A percentile compares a stretch with the other conserved stretches of the same genome.
These are phyloP conservation scores for Sarcophaga rosellei DNA, from an alignment of 2,888 invertebrate species.

Conservation along the genomic window DNA sequence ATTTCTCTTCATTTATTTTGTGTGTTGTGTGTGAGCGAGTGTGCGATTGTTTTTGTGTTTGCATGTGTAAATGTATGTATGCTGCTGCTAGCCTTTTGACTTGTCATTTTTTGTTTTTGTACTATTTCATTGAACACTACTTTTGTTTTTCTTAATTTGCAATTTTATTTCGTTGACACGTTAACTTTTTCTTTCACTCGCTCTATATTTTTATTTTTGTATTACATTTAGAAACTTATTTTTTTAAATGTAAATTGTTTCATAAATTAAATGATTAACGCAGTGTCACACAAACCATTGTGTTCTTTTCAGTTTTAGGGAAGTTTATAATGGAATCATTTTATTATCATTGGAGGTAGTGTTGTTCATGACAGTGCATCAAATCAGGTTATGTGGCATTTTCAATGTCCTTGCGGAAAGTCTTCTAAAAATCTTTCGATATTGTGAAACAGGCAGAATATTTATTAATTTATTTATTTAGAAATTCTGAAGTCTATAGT, in stretches of 20 bases:
- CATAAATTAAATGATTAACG: neutral
- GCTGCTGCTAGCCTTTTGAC: neutral
- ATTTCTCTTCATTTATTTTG: neutral
- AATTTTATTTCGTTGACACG: constrained; percentile 53
- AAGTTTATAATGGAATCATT: too few relatives aligned
- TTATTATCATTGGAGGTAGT: too few relatives aligned
- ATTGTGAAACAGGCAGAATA: too few relatives aligned
- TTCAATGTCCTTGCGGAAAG: too few relatives aligned
- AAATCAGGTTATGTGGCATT: too few relatives aligned
- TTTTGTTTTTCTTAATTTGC: constrained; percentile 13
- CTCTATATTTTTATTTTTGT: constrained; percentile 9
- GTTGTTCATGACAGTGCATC: too few relatives aligned
- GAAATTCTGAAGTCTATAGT: too few relatives aligned
- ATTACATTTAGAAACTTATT: constrained; percentile 30
- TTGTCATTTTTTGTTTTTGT: constrained; percentile 5
- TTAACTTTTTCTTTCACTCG: constrained; percentile 43
- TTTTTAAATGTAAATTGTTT: neutral
- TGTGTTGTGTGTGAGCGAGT: neutral
- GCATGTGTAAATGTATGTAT: neutral
- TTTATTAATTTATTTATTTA: too few relatives aligned
- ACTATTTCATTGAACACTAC: constrained; percentile 12
- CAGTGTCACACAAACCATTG: too few relatives aligned
- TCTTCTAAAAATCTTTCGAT: too few relatives aligned
- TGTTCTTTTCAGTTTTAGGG: too few relatives aligned
- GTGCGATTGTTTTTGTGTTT: neutral